Evolutionary conservation across 2,113 vertebrate species (phyloP), one percentile per base, ranked within the genome.

Genomic region (Rhombomys opimus): DNA sequence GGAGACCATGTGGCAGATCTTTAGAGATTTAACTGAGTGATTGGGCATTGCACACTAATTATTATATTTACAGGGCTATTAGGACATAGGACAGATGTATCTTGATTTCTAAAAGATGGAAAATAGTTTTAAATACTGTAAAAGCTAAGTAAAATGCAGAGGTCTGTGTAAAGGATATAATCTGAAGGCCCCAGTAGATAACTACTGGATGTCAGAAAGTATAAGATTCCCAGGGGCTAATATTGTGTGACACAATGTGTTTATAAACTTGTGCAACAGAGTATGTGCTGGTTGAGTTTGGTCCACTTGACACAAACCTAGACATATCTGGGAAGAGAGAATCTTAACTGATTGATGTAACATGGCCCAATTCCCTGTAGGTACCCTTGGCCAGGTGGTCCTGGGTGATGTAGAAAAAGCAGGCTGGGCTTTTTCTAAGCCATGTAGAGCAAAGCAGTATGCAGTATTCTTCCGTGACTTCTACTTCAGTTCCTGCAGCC

Each of bases 61-160:
- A 86, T 78, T 54, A 17, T 46, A 76, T 70, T 84, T 87, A 65
- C 6, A 13, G 22, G 10, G 32, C 11, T 50, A 68, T 32, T 88
- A 0, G 27, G 11, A 25, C 5, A 2, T 68, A 25, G 65, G 30
- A 38, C 7, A 41, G 50, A 50, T 78, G 82, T 32, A 59, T 70
- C 57, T 22, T 80, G 30, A 38, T 76, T 94, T 95, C 91, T 61
- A 61, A 96, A 94, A 93, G 23, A 68, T 82, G 32, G 5, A 14
- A 63, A 73, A 57, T 30, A 4, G 7, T 93, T 81, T 54, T 59
- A 82, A 95, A 75, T 32, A 75, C 5, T 59, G 41, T n/a, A 6
- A 32, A 85, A 22, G 30, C 80, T 73, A 94, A 92, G 22, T 73
- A 87, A 94, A 96, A 87, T 54, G 54, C 94, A 87, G 46, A 65